Percentiles rank a stretch among this genome's conserved stretches.
Conservation (phyloP, 1,140 invertebrate genomes). For the Hesperophylax magnus region DNA sequence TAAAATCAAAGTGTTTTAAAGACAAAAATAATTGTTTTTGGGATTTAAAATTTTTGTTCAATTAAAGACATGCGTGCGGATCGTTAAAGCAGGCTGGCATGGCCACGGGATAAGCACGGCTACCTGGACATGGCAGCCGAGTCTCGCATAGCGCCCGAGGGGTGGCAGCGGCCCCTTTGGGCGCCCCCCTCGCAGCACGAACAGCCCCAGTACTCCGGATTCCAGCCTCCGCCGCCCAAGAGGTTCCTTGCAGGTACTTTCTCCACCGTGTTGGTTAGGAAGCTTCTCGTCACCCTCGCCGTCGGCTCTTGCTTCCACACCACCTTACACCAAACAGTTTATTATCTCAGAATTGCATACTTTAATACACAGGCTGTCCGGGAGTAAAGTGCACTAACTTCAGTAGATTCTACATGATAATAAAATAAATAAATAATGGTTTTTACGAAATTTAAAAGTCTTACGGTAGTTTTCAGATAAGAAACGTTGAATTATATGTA, state of each 20-base stretch:
- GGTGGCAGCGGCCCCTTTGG: neutral
- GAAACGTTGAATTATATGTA: too few species aligned
- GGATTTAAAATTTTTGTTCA: neutral
- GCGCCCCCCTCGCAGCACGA: neutral
- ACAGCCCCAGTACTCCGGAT: neutral
- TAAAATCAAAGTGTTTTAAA: too few species aligned
- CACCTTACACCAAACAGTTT: too few species aligned
- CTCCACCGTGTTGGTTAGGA: neutral
- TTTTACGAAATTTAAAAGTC: too few species aligned
- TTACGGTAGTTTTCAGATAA: too few species aligned
- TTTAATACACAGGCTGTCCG: too few species aligned
- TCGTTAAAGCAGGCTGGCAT: constrained; percentile 37
- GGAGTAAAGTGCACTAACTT: too few species aligned
- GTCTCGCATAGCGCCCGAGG: neutral
- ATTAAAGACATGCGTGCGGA: neutral
- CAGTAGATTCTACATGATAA: too few species aligned
- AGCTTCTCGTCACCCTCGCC: too few species aligned
- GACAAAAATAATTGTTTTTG: neutral
- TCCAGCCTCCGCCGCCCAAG: constrained; percentile 44
- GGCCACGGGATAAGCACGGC: constrained; percentile 53
- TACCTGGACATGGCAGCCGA: constrained; percentile 52
- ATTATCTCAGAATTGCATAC: too few species aligned
- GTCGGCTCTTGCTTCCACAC: too few species aligned
- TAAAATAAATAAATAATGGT: too few species aligned
- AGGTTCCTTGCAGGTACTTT: constrained; percentile 44